Evolutionary conservation across 2,113 vertebrate genomes (phyloP).

Genomic region (Larimichthys crocea): DNA sequence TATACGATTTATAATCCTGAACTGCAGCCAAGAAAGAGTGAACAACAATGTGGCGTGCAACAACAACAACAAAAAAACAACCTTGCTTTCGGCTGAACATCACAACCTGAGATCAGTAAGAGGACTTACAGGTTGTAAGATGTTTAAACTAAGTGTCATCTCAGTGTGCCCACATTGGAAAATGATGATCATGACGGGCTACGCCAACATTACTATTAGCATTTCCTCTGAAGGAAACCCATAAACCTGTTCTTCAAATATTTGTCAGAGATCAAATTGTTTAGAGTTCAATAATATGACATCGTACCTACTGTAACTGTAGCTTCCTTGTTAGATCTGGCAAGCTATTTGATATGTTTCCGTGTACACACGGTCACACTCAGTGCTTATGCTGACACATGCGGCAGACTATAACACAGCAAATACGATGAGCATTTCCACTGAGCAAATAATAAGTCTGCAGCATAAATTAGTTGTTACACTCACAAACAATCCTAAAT

Average conservation of each 20-base stretch:
- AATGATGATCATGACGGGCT: neutral
- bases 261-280: slow-evolving; percentile 8
- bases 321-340: neutral
- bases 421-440: neutral
- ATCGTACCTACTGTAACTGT: neutral
- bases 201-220: neutral
- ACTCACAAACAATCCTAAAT: slow-evolving; percentile 54
- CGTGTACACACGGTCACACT: neutral
- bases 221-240: neutral
- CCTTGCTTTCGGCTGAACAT: neutral
- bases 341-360: neutral
- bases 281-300: neutral
- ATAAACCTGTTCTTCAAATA: slow-evolving; percentile 12
- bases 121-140: too few relatives aligned
- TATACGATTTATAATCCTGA: slow-evolving; percentile 31
- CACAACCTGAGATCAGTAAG: slow-evolving; percentile 10
- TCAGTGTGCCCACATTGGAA: slow-evolving; percentile 1
- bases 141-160: slow-evolving; percentile 1
- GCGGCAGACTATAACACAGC: neutral
- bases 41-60: neutral
- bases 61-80: neutral
- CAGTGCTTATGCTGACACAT: neutral
- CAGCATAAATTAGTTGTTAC: slow-evolving; percentile 17
- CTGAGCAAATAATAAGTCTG: slow-evolving; percentile 14
- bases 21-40: neutral